Evolutionary conservation across 2,888 invertebrate species (phyloP).

Genomic region (Nomada ruficornis): DNA sequence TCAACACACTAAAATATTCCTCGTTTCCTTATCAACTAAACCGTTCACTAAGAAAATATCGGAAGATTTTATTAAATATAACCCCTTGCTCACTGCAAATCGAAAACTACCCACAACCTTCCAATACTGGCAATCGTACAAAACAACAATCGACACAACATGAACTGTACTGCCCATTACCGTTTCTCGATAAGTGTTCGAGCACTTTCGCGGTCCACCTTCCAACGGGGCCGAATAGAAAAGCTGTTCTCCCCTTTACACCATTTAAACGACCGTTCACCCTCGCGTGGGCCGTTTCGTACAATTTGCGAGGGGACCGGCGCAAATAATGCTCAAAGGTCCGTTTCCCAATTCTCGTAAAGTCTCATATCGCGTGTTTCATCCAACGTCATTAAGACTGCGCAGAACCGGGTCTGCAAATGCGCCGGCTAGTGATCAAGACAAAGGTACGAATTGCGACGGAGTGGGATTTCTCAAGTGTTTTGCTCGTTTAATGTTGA

Average conservation of each 20-base stretch:
- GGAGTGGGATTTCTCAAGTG: not conserved
- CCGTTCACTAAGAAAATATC: too few relatives aligned
- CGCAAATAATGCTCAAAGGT: constrained; percentile 8
- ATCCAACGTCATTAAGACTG: constrained; percentile 1
- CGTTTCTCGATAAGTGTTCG: not conserved
- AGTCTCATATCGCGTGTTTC: constrained; percentile 1
- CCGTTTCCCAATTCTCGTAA: constrained; percentile 1
- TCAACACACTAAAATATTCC: too few relatives aligned
- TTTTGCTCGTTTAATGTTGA: constrained; percentile 30
- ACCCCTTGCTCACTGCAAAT: too few relatives aligned
- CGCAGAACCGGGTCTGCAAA: constrained; percentile 2
- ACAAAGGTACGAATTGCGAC: constrained; percentile 16
- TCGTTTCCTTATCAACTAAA: too few relatives aligned
- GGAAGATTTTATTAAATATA: too few relatives aligned
- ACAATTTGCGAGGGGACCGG: constrained; percentile 22
- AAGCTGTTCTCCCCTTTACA: constrained; percentile 6
- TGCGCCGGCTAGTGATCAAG: constrained; percentile 17
- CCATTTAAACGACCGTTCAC: constrained; percentile 19
- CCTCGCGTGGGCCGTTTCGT: constrained; percentile 13
- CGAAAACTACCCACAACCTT: too few relatives aligned
- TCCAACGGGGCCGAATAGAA: constrained; percentile 7
- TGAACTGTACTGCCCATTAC: not conserved
- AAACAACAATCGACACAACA: not conserved
- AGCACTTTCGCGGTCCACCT: not conserved
- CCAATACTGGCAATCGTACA: too few relatives aligned